Percentiles rank a stretch among this genome's conserved stretches.
phyloP scores from a whole-genome alignment of 2,113 vertebrate species.

The Mandrillus leucophaeus region DNA sequence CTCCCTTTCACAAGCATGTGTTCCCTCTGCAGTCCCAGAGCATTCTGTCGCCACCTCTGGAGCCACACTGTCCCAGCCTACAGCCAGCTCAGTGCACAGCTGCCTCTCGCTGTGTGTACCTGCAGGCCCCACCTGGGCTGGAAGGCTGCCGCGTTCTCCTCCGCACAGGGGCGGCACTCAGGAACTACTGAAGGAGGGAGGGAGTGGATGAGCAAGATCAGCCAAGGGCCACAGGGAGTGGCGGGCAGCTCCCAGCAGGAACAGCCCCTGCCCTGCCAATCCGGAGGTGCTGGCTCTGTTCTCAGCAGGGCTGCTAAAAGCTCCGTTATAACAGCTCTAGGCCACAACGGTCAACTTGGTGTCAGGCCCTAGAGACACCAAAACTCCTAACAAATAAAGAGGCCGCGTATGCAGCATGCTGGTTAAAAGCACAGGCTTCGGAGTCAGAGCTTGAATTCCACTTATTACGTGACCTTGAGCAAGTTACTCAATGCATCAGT shows the following conservation, averaged over 20 bases:
- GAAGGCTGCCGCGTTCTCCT: too few species aligned
- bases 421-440: neutral
- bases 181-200: neutral
- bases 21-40: neutral
- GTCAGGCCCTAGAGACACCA: neutral
- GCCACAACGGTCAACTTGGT: rapidly evolving
- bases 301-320: neutral
- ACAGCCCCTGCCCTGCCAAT: neutral
- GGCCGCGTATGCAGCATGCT: rapidly evolving
- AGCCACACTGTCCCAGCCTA: neutral
- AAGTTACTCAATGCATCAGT: neutral
- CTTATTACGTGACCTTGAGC: neutral
- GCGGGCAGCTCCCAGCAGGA: neutral
- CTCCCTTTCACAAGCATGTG: neutral
- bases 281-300: neutral
- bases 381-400: neutral
- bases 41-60: rapidly evolving
- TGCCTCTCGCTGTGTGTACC: rapidly evolving
- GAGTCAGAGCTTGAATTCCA: neutral
- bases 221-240: neutral
- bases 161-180: rapidly evolving
- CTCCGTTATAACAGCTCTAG: rapidly evolving
- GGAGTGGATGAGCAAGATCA: rapidly evolving
- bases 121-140: rapidly evolving
- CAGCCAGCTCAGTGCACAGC: neutral